Conservation (phyloP, 2,113 vertebrate species). For the Gila orcuttii region DNA sequence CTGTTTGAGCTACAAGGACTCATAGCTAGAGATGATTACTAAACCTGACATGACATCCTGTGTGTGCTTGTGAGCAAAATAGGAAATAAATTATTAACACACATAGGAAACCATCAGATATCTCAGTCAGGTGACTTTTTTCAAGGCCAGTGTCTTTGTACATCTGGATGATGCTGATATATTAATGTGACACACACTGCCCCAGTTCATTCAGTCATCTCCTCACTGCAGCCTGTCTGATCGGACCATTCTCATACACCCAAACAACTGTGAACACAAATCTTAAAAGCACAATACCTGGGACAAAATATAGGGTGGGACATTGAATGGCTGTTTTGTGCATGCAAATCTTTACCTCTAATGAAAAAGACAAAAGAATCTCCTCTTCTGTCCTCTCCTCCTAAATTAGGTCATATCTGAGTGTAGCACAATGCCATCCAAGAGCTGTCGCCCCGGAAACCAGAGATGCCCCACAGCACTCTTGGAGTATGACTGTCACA, state of each 20-base stretch:
- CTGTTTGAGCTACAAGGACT: background rate
- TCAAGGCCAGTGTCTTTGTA: conserved; percentile 13
- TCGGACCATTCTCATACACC: conserved; percentile 33
- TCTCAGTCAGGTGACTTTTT: conserved; percentile 23
- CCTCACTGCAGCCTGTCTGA: conserved; percentile 62
- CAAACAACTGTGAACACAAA: background rate
- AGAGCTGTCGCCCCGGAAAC: conserved; percentile 69
- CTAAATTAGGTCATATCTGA: conserved; percentile 76
- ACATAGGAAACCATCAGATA: background rate
- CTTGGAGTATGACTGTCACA: conserved; percentile 74
- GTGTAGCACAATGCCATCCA: conserved; percentile 72
- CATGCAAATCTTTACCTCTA: conserved; percentile 33
- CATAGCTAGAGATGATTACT: background rate
- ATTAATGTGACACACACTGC: conserved; percentile 29
- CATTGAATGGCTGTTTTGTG: conserved; percentile 35
- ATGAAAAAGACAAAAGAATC: conserved; percentile 35
- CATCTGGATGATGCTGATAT: conserved; percentile 8
- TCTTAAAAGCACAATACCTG: background rate
- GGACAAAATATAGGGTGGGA: conserved; percentile 15
- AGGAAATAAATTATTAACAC: background rate
- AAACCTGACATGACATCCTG: background rate
- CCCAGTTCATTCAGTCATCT: conserved; percentile 60
- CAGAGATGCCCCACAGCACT: conserved; percentile 74
- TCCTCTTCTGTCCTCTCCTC: conserved; percentile 31
- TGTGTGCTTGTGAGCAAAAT: background rate